A percentile compares a stretch with the other conserved stretches of the same genome.
These are phyloP conservation scores for Ophioninae sp. DNA, from an alignment of 2,888 invertebrate genomes.

Conservation along the genomic window DNA sequence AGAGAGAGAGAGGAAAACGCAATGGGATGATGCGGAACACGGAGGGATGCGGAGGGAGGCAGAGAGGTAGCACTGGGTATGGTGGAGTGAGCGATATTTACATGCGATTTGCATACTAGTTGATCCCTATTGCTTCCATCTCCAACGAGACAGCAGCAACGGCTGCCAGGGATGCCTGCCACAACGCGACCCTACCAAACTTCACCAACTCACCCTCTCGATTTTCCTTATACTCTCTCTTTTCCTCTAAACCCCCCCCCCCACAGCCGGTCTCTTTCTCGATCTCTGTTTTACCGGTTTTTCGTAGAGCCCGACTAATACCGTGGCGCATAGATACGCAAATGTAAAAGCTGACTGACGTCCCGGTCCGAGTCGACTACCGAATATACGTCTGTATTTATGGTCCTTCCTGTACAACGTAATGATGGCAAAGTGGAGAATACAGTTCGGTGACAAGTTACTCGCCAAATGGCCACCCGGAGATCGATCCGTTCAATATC, in stretches of 20 bases:
- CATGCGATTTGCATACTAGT: conserved; percentile 82
- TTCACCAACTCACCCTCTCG: conserved; percentile 59
- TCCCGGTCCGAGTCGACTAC: background rate
- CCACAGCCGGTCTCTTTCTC: conserved; percentile 19
- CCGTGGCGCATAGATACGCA: conserved; percentile 26
- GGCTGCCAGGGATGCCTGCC: conserved; percentile 71
- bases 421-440: conserved; percentile 1
- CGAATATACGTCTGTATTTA: background rate
- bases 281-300: conserved; percentile 55
- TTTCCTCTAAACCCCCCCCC: conserved; percentile 36
- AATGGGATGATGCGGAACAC: conserved; percentile 64
- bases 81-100: conserved; percentile 81
- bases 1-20: conserved; percentile 50
- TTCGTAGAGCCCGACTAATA: conserved; percentile 50
- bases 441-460: too few species aligned
- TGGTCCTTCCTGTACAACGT: conserved; percentile 25
- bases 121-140: conserved; percentile 82
- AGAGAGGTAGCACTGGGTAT: conserved; percentile 65
- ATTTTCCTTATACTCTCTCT: conserved; percentile 54
- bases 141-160: conserved; percentile 78
- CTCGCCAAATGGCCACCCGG: too few species aligned
- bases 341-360: conserved; percentile 28
- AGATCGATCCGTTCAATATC: background rate
- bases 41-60: conserved; percentile 68
- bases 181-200: conserved; percentile 62